Evolutionary conservation across 2,888 invertebrate species (phyloP), one percentile per base, ranked within the genome.

Genomic region (Eilema sororculum): DNA sequence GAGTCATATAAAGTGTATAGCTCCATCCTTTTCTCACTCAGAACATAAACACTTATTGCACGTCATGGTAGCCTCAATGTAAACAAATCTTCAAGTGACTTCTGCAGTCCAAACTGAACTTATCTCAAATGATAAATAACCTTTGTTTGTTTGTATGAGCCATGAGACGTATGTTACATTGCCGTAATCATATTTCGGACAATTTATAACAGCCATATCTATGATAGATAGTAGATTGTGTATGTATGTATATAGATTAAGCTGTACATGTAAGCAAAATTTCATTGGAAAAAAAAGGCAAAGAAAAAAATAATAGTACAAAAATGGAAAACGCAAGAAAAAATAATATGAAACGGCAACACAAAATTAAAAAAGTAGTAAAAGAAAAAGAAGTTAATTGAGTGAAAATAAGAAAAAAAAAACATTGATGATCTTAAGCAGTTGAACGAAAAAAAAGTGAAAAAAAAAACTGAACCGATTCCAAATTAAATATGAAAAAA

Each of bases 131-230:
- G 12, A 6, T 24, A 62, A 41, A 16, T 9, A 6, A 13, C 13
- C 0, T 61, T 33, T 41, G 37, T 62, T 16, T 20, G 16, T 24
- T 60, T 59, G 20, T 33, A 22, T 57, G 63, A 63, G 28, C 63
- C n/a, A 46, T 25, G 5, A 28, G 46, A 46, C 63, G 46, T 46
- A 46, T 41, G 16, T 37, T 20, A 20, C 20, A 46, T 9, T 52
- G 52, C 13, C 25, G 8, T 66, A 46, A 60, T 67, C 67, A 58
- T 10, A 63, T 72, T 72, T 76, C 66, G 61, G 65, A 73, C 71
- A 72, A 68, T 74, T 79, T 81, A 79, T 81, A 78, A 73, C 72
- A 68, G 37, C 69, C 76, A 62, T 75, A 72, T 73, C 77, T 67
- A 30, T 60, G 20, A 20, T 67, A 58, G 65, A n/a, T n/a, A 69